Conservation (phyloP, 2,797 vertebrate species). For the Argya squamiceps region DNA sequence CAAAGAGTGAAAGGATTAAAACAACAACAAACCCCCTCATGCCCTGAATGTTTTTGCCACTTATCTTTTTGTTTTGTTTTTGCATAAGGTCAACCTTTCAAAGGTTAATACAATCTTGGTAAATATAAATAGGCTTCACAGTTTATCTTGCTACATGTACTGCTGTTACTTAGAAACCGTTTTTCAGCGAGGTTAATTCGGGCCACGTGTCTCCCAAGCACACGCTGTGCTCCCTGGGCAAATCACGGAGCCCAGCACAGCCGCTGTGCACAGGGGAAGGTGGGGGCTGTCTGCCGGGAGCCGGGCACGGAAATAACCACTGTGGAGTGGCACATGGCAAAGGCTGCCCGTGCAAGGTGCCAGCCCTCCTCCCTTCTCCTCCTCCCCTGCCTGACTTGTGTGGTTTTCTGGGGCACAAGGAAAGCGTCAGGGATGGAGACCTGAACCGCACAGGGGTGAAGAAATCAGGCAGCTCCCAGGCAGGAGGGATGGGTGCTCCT, state of each 20-base stretch:
- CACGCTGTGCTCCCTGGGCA: conserved; percentile 28
- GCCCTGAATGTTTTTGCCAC: conserved; percentile 29
- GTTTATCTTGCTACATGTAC: conserved; percentile 10
- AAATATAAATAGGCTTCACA: conserved; percentile 69
- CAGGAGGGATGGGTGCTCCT: background rate
- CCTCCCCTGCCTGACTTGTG: background rate
- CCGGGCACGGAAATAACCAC: background rate
- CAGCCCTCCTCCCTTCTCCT: background rate
- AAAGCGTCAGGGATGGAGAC: fast-evolving
- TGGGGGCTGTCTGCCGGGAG: background rate
- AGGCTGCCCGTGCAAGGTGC: fast-evolving
- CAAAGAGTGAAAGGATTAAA: conserved; percentile 48
- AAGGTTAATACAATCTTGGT: conserved; percentile 78
- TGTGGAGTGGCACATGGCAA: background rate
- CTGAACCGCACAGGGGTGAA: fast-evolving
- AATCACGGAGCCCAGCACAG: background rate
- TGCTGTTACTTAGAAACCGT: conserved; percentile 63
- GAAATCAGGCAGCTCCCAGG: background rate
- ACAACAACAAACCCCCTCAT: conserved; percentile 35
- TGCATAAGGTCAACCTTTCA: conserved; percentile 76
- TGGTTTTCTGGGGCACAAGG: fast-evolving
- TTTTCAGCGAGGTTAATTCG: conserved; percentile 56
- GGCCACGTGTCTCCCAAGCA: conserved; percentile 29
- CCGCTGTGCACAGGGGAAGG: background rate
- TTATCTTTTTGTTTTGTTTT: background rate